Evolutionary conservation across 2,797 vertebrate genomes (phyloP).

Genomic region (Harpagifer antarcticus): DNA sequence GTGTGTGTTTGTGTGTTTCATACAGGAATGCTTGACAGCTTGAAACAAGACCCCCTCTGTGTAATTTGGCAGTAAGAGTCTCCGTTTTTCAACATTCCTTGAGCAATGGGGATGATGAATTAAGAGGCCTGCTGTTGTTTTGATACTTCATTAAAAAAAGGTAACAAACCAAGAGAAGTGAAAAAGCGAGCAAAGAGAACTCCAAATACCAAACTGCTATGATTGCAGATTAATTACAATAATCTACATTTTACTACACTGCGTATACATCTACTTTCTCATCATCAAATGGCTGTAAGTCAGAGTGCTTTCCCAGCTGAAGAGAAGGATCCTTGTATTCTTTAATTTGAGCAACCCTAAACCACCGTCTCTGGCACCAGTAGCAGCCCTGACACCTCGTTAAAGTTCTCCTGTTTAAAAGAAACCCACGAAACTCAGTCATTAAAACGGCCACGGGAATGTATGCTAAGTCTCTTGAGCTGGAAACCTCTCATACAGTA

Average conservation of each 20-base stretch:
- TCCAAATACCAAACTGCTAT: not conserved
- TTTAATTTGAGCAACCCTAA: constrained; percentile 37
- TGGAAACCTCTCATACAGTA: not conserved
- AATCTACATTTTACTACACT: not conserved
- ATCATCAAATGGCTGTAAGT: not conserved
- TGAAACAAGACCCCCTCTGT: constrained; percentile 37
- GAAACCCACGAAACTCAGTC: not conserved
- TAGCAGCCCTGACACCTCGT: constrained; percentile 40
- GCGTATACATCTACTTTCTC: not conserved
- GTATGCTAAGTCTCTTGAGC: constrained; percentile 1
- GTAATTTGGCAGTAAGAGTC: constrained; percentile 27
- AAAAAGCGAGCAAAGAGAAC: not conserved
- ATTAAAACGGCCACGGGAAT: constrained; percentile 27
- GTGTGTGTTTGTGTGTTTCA: not conserved
- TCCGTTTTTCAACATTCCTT: constrained; percentile 19
- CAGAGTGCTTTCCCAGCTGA: constrained; percentile 12
- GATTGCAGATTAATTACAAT: not conserved
- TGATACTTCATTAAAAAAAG: constrained; percentile 1
- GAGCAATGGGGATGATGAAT: constrained; percentile 6
- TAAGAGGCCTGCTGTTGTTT: constrained; percentile 10
- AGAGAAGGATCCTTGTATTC: constrained; percentile 9
- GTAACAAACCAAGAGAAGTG: constrained; percentile 1
- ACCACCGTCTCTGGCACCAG: constrained; percentile 31
- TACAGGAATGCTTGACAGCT: constrained; percentile 20
- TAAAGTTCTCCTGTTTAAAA: constrained; percentile 18